A percentile compares a stretch with the other conserved stretches of the same genome.
These are phyloP conservation scores for Yoshiicerus persimilis DNA, from an alignment of 1,140 invertebrate species.

Conservation along the genomic window DNA sequence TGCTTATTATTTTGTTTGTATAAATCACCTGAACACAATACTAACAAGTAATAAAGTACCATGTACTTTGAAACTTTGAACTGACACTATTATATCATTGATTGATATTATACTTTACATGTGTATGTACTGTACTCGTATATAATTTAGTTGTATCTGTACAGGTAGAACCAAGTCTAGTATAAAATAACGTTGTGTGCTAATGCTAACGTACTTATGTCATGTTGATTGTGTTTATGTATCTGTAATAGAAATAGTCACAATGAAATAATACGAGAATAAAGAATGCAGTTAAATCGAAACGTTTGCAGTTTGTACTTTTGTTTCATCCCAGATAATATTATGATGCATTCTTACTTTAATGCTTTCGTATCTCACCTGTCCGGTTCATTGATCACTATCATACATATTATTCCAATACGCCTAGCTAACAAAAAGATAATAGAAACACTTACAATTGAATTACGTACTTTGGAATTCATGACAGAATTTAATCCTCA, in stretches of 20 bases:
- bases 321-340: not conserved
- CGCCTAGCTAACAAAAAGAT: not conserved
- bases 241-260: not conserved
- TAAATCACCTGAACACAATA: not conserved
- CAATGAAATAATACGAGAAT: not conserved
- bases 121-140: not conserved
- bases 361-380: not conserved
- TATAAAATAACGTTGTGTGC: not conserved
- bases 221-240: not conserved
- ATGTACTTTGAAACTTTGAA: not conserved
- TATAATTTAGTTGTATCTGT: not conserved
- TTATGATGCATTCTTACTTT: not conserved
- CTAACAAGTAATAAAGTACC: not conserved
- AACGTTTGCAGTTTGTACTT: not conserved
- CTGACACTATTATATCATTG: not conserved
- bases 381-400: not conserved
- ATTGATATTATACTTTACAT: not conserved
- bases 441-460: not conserved
- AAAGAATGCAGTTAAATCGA: not conserved
- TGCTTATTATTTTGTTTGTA: not conserved
- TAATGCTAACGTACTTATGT: not conserved
- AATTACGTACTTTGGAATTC: too few species aligned
- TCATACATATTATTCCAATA: not conserved
- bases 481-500: too few species aligned
- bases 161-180: not conserved